Evolutionary conservation across 2,797 vertebrate genomes (phyloP).

Genomic region (Spea hammondii): DNA sequence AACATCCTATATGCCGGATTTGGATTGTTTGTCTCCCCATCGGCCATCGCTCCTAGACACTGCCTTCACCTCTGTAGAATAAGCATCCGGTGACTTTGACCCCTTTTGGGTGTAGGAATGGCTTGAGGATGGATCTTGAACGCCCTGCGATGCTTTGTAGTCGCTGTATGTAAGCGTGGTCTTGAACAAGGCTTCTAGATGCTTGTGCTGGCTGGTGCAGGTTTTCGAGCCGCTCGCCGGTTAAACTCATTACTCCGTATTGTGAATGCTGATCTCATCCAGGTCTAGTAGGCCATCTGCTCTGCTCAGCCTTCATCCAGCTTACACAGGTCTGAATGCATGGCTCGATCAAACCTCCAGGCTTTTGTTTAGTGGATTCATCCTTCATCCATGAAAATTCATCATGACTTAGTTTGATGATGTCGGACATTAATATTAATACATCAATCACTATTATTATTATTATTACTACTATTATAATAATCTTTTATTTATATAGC

Average conservation of each 20-base stretch:
- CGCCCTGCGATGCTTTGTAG: neutral
- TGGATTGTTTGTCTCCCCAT: too few relatives aligned
- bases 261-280: constrained; percentile 53
- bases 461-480: too few relatives aligned
- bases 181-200: neutral
- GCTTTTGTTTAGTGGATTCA: constrained; percentile 42
- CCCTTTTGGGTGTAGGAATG: neutral
- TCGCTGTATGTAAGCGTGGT: neutral
- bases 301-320: constrained; percentile 45
- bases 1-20: too few relatives aligned
- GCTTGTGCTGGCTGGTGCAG: constrained; percentile 18
- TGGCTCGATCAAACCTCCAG: constrained; percentile 18
- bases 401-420: neutral
- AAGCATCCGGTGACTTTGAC: too few relatives aligned
- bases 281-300: constrained; percentile 50
- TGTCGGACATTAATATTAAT: too few relatives aligned
- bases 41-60: too few relatives aligned
- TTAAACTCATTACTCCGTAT: constrained; percentile 52
- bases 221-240: constrained; percentile 40
- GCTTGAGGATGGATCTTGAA: neutral
- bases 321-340: constrained; percentile 36
- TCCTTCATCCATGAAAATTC: constrained; percentile 6
- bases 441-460: too few relatives aligned
- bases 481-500: too few relatives aligned
- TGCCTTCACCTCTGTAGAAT: too few relatives aligned